Conservation (phyloP, 2,797 vertebrate species). For the Gastrophryne carolinensis region DNA sequence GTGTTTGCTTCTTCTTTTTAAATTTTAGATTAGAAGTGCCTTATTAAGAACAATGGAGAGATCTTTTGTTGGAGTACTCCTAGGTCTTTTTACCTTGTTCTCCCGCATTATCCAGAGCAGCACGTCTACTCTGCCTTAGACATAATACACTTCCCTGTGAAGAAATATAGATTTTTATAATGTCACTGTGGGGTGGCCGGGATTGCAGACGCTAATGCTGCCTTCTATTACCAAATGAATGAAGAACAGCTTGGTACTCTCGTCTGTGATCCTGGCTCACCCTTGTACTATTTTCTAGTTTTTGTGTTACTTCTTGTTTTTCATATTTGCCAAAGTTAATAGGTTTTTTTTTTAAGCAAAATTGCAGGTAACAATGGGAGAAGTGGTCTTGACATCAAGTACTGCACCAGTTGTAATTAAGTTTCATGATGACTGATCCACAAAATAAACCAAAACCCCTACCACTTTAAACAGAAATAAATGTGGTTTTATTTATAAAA, state of each 20-base stretch:
- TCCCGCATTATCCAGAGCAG: constrained; percentile 33
- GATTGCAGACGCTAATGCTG: constrained; percentile 20
- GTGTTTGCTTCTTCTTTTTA: constrained; percentile 70
- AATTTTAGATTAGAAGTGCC: too few species aligned
- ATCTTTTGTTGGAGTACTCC: constrained; percentile 39
- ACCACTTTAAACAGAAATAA: too few species aligned
- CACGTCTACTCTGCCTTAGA: constrained; percentile 9
- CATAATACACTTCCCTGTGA: constrained; percentile 41
- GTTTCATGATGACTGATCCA: too few species aligned
- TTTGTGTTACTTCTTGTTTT: background rate
- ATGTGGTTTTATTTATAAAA: too few species aligned
- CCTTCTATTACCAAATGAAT: constrained; percentile 15
- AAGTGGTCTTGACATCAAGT: too few species aligned
- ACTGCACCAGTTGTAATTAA: too few species aligned
- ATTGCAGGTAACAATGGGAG: too few species aligned
- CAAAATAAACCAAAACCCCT: too few species aligned
- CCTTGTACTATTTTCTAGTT: background rate
- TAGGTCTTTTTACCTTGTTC: constrained; percentile 27
- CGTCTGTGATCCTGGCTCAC: background rate
- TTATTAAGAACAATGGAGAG: constrained; percentile 47
- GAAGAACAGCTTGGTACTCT: constrained; percentile 10
- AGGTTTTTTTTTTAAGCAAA: too few species aligned
- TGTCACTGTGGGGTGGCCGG: constrained; percentile 28
- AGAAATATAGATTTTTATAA: constrained; percentile 46
- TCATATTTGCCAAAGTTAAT: too few species aligned